Evolutionary conservation across 2,888 invertebrate genomes (phyloP), one percentile per base, ranked within the genome.

Genomic region (Plebejus argus): DNA sequence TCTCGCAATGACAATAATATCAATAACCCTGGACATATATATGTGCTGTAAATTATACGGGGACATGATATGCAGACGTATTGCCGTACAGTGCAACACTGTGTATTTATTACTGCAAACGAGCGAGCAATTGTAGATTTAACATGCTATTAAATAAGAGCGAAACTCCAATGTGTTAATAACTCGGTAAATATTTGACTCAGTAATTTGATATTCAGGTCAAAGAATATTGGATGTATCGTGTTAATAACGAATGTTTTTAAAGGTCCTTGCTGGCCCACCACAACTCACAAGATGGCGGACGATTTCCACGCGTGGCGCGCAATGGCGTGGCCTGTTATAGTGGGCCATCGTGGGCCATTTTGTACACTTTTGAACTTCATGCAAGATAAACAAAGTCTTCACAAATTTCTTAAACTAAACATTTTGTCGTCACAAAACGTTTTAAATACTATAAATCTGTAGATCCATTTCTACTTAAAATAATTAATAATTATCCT

Each of bases 1-100:
- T 39, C 71, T 35, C 53, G 49, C 76, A n/a, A 56, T 23, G 77
- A 77, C 77, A 77, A 56, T 33, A 28, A 70, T 77, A 77, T 77
- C 77, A 77, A 77, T 77, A 72, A 77, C 71, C 35, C 71, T 53
- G 77, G 71, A 77, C 77, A 58, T 77, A 71, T 77, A 71, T 77
- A 39, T 45, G 71, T 53, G 56, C 53, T 71, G 71, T 77, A 77
- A 56, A 58, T 77, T 71, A 77, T 71, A 56, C 53, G 15, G 74
- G 53, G 49, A 74, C 74, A 74, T 28, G 74, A 77, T 77, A 56
- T 71, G 71, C 77, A 76, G 76, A 76, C 70, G 49, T 76, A 77
- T 71, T 77, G 77, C 56, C 15, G 76, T 66, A 76, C 61, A 45
- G 61, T 58, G 66, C 66, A 66, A 66, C 66, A 33, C 28, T 66